Percentiles rank a stretch among this genome's conserved stretches.
phyloP scores from a whole-genome alignment of 2,113 vertebrate genomes.

The Bubo scandiacus region DNA sequence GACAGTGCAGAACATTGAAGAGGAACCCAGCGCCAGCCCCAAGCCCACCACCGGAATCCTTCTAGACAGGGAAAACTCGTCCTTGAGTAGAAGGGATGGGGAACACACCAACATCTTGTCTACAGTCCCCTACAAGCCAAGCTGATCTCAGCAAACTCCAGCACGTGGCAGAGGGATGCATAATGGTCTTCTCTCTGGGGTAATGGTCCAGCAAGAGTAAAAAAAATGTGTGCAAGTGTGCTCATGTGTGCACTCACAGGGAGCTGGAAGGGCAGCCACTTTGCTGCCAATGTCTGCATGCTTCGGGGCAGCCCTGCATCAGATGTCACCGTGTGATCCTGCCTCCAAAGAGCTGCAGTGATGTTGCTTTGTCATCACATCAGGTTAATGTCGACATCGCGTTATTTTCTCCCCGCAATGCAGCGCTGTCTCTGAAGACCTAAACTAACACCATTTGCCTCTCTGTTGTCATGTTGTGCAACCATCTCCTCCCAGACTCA shows the following conservation, averaged over 20 bases:
- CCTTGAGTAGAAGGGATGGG: neutral
- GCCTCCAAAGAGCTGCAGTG: neutral
- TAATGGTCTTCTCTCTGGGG: neutral
- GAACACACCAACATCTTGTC: neutral
- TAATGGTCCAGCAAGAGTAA: too few relatives aligned
- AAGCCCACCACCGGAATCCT: neutral
- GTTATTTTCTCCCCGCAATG: neutral
- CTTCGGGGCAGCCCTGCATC: neutral
- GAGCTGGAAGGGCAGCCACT: neutral
- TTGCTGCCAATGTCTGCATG: neutral
- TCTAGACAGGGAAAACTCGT: neutral
- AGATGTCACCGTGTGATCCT: fast-evolving
- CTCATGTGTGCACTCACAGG: neutral
- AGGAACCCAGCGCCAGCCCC: neutral
- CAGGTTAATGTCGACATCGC: neutral
- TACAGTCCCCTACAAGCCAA: neutral
- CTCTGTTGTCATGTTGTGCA: neutral
- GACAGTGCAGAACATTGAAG: neutral
- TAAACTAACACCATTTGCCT: neutral
- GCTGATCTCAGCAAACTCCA: neutral
- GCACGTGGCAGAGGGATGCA: neutral
- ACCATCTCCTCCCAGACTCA: neutral
- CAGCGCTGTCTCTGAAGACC: neutral
- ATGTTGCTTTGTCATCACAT: neutral
- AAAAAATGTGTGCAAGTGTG: too few relatives aligned